Conservation (phyloP, 2,888 invertebrate species). For the Morinoia aosen region DNA sequence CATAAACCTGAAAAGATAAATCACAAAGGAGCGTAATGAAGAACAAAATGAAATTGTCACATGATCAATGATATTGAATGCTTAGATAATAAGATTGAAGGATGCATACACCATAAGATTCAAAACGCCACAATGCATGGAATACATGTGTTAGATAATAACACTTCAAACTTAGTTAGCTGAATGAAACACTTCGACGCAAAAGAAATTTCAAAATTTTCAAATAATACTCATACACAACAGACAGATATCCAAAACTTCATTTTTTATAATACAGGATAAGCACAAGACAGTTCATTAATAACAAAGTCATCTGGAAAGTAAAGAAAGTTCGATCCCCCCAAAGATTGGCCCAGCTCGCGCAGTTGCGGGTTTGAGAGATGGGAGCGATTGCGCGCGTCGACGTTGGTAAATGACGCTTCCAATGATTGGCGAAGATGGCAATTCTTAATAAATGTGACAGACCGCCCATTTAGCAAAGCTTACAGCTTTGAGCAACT, state of each 20-base stretch:
- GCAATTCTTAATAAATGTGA: not conserved
- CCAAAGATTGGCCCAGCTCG: not conserved
- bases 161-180: not conserved
- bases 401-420: not conserved
- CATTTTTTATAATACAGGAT: not conserved
- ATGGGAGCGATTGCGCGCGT: not conserved
- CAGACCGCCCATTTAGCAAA: not conserved
- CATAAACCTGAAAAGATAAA: conserved; percentile 4
- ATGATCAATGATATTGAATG: not conserved
- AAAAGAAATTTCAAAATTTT: not conserved
- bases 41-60: not conserved
- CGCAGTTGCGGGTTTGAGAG: not conserved
- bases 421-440: not conserved
- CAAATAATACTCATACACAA: not conserved
- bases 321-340: not conserved
- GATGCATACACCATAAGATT: not conserved
- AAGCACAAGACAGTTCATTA: not conserved
- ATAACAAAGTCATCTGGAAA: not conserved
- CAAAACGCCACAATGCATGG: not conserved
- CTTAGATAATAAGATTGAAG: not conserved
- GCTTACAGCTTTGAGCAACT: not conserved
- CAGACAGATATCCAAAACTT: not conserved
- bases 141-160: not conserved
- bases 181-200: not conserved
- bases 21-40: not conserved